phyloP scores from a whole-genome alignment of 2,797 vertebrate genomes.

The Hippocampus kuda region DNA sequence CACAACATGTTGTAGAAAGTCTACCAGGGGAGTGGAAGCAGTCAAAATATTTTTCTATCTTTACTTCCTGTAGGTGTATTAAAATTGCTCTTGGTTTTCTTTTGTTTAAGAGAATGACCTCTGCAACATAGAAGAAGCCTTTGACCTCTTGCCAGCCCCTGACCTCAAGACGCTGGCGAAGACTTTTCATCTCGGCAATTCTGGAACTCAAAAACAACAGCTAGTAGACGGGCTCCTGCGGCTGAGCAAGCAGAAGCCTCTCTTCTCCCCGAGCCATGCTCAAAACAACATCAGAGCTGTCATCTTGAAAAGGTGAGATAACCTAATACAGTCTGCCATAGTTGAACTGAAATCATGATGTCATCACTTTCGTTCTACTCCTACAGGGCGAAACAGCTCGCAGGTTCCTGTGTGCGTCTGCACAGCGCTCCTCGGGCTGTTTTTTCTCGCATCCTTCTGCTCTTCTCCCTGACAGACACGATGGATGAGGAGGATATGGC shows the following conservation, averaged over 20 bases:
- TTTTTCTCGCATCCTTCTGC: conserved; percentile 81
- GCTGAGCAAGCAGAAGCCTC: conserved; percentile 77
- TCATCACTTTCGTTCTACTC: background rate
- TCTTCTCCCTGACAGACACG: conserved; percentile 80
- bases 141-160: conserved; percentile 84
- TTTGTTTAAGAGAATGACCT: conserved; percentile 73
- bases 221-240: conserved; percentile 74
- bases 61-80: too few species aligned
- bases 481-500: conserved; percentile 84
- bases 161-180: conserved; percentile 83
- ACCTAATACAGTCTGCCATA: background rate
- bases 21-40: too few species aligned
- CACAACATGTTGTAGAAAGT: too few species aligned
- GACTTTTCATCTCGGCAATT: conserved; percentile 76
- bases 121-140: conserved; percentile 74
- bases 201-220: conserved; percentile 79
- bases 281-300: conserved; percentile 65
- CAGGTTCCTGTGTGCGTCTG: conserved; percentile 74
- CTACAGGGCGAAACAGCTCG: conserved; percentile 75
- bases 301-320: conserved; percentile 81
- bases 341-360: background rate
- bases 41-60: too few species aligned
- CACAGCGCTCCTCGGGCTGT: conserved; percentile 69
- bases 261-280: conserved; percentile 65
- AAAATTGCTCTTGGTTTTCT: background rate